Evolutionary conservation across 2,888 invertebrate species (phyloP), one percentile per base, ranked within the genome.

Genomic region (Pardosa pseudoannulata): DNA sequence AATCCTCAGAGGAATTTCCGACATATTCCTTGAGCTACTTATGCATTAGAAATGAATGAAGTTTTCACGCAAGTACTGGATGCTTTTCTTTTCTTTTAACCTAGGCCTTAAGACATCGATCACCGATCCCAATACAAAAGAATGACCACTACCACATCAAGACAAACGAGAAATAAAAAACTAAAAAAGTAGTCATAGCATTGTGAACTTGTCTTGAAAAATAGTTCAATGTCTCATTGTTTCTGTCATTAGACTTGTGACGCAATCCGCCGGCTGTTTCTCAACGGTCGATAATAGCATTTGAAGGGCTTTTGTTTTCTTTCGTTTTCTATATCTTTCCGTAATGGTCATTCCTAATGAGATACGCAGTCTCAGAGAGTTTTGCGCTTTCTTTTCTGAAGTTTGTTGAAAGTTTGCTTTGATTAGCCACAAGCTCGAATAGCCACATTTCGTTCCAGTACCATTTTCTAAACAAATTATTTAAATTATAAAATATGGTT

Each of bases 201-300:
- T 56, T 56, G 23, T 56, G 56, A 56, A 56, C 56, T 56, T 23
- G 19, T 56, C 23, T 36, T 56, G 23, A 23, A 56, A 56, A 56
- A 56, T 56, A 11, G 56, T 56, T 56, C 56, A 56, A 56, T 56
- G 56, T 56, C 56, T 56, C 23, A 23, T 56, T 56, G 56, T 56
- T 19, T 23, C 23, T 19, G 23, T 23, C 23, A 56, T 56, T 56
- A 23, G 56, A 23, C 23, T 56, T 56, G 19, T 23, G 7, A 6
- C 56, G 23, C 56, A 56, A 56, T 23, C 56, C 6, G 56, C 16
- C 19, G 23, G 23, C 56, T 56, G 3, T 23, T 56, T 56, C 23
- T 56, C 16, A 23, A 56, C 56, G 11, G 23, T 56, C 56, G 23
- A 56, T 56, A 56, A 46, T 11, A 16, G 2, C 46, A 6, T 46